These are phyloP conservation scores for Sebastes jordani DNA, from an alignment of 2,797 vertebrate species.

Conservation along the genomic window DNA sequence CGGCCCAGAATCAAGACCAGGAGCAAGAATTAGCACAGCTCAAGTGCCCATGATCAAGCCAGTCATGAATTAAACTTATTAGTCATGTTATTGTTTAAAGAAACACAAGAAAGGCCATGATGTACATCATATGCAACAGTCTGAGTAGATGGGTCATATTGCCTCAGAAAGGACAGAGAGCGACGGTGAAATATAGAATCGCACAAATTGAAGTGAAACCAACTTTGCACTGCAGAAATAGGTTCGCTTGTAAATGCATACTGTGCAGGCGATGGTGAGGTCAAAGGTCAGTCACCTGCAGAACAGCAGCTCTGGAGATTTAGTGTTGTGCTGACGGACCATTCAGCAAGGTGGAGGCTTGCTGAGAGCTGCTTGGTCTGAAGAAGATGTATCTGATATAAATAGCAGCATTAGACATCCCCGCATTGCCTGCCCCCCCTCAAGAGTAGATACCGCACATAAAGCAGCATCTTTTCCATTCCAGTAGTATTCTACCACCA, in stretches of 20 bases:
- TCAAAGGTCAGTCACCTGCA: slow-evolving; percentile 11
- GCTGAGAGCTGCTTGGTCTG: not conserved
- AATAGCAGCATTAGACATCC: slow-evolving; percentile 46
- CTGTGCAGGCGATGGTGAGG: not conserved
- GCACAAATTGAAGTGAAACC: not conserved
- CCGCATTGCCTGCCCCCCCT: not conserved
- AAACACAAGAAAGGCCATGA: not conserved
- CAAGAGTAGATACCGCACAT: slow-evolving; percentile 3
- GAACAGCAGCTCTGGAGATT: not conserved
- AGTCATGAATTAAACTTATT: not conserved
- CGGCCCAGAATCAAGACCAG: not conserved
- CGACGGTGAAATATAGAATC: not conserved
- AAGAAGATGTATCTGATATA: slow-evolving; percentile 12
- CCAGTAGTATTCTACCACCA: slow-evolving; percentile 29
- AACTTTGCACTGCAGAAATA: not conserved
- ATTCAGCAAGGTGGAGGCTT: not conserved
- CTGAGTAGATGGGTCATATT: not conserved
- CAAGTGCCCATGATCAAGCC: not conserved
- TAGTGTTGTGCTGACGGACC: slow-evolving; percentile 1
- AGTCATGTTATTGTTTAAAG: not conserved
- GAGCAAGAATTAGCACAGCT: not conserved
- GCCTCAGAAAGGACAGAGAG: not conserved
- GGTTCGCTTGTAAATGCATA: not conserved
- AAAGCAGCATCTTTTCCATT: slow-evolving; percentile 35
- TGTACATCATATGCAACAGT: not conserved